These are phyloP conservation scores for Lepisosteus oculatus DNA, from an alignment of 2,113 vertebrate genomes.

Conservation along the genomic window DNA sequence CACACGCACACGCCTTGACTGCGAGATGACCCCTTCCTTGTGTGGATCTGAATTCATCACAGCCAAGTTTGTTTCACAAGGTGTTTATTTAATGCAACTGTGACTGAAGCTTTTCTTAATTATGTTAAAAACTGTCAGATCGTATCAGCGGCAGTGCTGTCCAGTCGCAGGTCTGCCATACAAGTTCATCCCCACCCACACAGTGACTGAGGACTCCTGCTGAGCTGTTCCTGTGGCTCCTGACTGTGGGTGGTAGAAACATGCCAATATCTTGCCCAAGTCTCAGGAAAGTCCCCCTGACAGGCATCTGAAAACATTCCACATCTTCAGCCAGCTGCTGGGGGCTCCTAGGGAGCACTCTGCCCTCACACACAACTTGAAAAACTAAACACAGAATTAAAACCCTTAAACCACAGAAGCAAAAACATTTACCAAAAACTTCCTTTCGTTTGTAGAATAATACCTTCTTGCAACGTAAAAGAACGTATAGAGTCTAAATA, in stretches of 20 bases:
- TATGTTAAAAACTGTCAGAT: constrained; percentile 16
- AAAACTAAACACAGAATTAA: background rate
- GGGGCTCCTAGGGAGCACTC: background rate
- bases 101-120: constrained; percentile 19
- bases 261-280: background rate
- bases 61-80: constrained; percentile 33
- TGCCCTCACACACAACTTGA: background rate
- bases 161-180: background rate
- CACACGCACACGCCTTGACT: constrained; percentile 36
- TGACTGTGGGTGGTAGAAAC: background rate
- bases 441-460: too few relatives aligned
- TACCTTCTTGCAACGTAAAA: too few relatives aligned
- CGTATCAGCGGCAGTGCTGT: background rate
- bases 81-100: constrained; percentile 17
- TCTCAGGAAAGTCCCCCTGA: background rate
- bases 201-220: background rate
- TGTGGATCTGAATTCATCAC: constrained; percentile 24
- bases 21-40: constrained; percentile 30
- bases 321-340: background rate
- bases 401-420: too few relatives aligned
- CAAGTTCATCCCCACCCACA: constrained; percentile 30
- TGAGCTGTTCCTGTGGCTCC: constrained; percentile 2
- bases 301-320: background rate
- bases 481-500: too few relatives aligned
- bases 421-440: too few relatives aligned